Evolutionary conservation across 2,888 invertebrate genomes (phyloP), one percentile per base, ranked within the genome.

Genomic region (Endomychus coccineus): DNA sequence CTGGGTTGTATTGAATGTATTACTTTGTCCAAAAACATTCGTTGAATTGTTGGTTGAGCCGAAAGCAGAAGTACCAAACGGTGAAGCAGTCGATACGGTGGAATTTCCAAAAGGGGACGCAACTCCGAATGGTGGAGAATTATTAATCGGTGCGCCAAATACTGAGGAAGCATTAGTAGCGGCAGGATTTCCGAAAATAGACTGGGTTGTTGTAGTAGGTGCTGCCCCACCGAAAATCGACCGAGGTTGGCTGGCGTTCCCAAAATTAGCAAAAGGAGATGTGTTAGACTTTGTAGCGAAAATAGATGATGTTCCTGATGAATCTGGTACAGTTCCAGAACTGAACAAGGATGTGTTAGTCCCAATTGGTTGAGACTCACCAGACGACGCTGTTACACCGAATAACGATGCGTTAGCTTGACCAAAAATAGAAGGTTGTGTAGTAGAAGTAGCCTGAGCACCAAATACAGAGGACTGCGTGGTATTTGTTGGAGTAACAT

Each of bases 331-430:
- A n/a, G n/a, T n/a, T n/a, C n/a, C n/a, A n/a, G n/a, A n/a, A n/a
- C n/a, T n/a, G n/a, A n/a, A n/a, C n/a, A n/a, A n/a, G n/a, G n/a
- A n/a, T n/a, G n/a, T 44, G 21, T 34, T 32, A 21, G 16, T 34
- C 42, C 21, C 55, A n/a, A n/a, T n/a, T n/a, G n/a, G n/a, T n/a
- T n/a, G 50, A 14, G 42, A n/a, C 48, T 27, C 46, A 51, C 39
- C 54, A 45, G 42, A 54, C 40, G 42, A 54, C 42, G 51, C 46
- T 46, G 27, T 50, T 48, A n/a, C n/a, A n/a, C n/a, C n/a, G n/a
- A n/a, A n/a, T n/a, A n/a, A n/a, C n/a, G 60, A 42, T 45, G 58
- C 55, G 43, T 45, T 52, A 50, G 54, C 46, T 48, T 54, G 29
- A 27, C 41, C 34, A 3, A 40, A 16, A 17, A 42, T 27, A 14